A percentile compares a stretch with the other conserved stretches of the same genome.
These are phyloP conservation scores for Paedocypris micromegethes DNA, from an alignment of 2,797 vertebrate genomes.

Conservation along the genomic window DNA sequence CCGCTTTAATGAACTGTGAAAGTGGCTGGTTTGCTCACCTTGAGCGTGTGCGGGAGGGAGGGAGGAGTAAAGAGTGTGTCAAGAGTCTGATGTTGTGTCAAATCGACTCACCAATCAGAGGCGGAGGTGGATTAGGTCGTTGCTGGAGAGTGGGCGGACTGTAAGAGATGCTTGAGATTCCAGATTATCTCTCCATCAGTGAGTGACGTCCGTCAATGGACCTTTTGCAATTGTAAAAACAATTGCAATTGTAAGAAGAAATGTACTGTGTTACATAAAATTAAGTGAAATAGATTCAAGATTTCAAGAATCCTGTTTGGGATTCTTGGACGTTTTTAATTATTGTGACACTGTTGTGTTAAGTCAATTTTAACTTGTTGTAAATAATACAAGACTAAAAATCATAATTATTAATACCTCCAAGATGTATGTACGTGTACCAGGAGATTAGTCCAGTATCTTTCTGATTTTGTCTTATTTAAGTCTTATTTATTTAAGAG, in stretches of 20 bases:
- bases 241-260: too few relatives aligned
- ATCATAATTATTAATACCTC: too few relatives aligned
- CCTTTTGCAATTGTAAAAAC: not conserved
- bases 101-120: constrained; percentile 45
- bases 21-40: constrained; percentile 60
- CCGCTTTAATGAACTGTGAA: constrained; percentile 67
- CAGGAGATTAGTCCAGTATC: too few relatives aligned
- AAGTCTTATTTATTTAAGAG: not conserved
- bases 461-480: not conserved
- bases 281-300: too few relatives aligned
- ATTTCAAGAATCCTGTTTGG: too few relatives aligned
- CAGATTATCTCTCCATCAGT: constrained; percentile 19
- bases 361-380: too few relatives aligned
- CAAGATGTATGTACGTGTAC: too few relatives aligned
- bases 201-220: constrained; percentile 12
- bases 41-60: constrained; percentile 46
- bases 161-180: constrained; percentile 23
- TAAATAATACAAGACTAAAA: too few relatives aligned
- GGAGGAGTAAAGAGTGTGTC: constrained; percentile 15
- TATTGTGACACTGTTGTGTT: too few relatives aligned
- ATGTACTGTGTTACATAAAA: too few relatives aligned
- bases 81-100: constrained; percentile 30
- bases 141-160: constrained; percentile 31
- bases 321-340: too few relatives aligned
- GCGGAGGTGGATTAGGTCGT: constrained; percentile 39